Conservation (phyloP, 2,888 invertebrate genomes). For the Sepiola atlantica region DNA sequence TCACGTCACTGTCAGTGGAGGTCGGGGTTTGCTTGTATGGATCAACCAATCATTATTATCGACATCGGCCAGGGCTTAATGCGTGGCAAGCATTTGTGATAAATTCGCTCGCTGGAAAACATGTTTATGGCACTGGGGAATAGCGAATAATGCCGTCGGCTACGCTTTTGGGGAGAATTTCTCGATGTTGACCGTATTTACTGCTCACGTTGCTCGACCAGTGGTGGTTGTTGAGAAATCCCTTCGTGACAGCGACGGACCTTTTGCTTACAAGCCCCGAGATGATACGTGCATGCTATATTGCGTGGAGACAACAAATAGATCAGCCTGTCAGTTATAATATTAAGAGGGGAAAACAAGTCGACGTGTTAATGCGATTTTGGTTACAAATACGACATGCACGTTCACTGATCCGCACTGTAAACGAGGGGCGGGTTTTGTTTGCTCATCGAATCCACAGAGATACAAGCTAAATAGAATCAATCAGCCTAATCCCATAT, state of each 20-base stretch:
- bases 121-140: slow-evolving; percentile 1
- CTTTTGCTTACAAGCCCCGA: slow-evolving; percentile 20
- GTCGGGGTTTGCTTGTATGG: neutral
- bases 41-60: slow-evolving; percentile 8
- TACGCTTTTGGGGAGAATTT: neutral
- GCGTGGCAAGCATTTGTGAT: neutral
- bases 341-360: neutral
- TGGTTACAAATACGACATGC: neutral
- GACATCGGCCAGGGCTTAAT: slow-evolving; percentile 16
- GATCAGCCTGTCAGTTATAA: neutral
- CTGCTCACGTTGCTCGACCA: slow-evolving; percentile 32
- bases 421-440: neutral
- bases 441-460: neutral
- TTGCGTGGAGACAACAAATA: too few species aligned
- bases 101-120: neutral
- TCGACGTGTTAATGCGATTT: neutral
- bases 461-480: neutral
- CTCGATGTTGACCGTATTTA: neutral
- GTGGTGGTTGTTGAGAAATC: neutral
- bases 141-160: neutral
- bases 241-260: neutral
- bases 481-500: neutral
- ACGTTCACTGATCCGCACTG: neutral
- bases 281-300: neutral
- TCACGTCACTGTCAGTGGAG: slow-evolving; percentile 8